These are phyloP conservation scores for Sminthurinus signatus DNA, from an alignment of 1,140 invertebrate genomes.

Conservation along the genomic window DNA sequence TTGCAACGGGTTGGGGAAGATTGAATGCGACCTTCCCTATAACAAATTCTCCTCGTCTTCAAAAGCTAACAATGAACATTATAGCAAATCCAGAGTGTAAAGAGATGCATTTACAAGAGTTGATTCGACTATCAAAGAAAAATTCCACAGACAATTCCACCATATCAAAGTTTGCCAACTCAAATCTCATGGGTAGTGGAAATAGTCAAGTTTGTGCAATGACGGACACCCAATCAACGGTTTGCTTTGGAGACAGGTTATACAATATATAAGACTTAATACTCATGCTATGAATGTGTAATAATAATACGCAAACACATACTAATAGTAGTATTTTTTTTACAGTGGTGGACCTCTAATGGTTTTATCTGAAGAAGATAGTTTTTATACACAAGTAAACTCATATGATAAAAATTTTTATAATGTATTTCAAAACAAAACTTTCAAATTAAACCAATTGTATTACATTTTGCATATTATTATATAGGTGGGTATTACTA, in stretches of 20 bases:
- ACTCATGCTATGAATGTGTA: too few relatives aligned
- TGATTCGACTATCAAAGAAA: slow-evolving; percentile 11
- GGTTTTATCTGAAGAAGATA: slow-evolving; percentile 40
- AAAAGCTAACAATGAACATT: slow-evolving; percentile 32
- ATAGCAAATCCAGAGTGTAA: slow-evolving; percentile 23
- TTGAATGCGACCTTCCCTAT: slow-evolving; percentile 12
- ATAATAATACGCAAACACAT: too few relatives aligned
- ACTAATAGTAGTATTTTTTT: too few relatives aligned
- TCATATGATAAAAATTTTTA: too few relatives aligned
- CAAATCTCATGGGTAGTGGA: slow-evolving; percentile 15
- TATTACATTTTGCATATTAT: too few relatives aligned
- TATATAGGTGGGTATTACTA: slow-evolving; percentile 46
- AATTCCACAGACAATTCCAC: slow-evolving; percentile 13
- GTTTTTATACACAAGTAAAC: slow-evolving; percentile 41
- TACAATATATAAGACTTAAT: too few relatives aligned
- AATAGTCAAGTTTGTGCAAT: slow-evolving; percentile 34
- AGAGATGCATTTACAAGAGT: slow-evolving; percentile 15
- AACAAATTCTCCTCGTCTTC: slow-evolving; percentile 14
- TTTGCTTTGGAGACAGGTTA: slow-evolving; percentile 31
- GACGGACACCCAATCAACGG: slow-evolving; percentile 24
- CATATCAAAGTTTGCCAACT: slow-evolving; percentile 8
- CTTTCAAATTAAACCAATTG: too few relatives aligned
- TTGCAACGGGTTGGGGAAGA: slow-evolving; percentile 29
- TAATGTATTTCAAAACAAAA: too few relatives aligned
- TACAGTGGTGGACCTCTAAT: slow-evolving; percentile 46